Base-by-base conservation (phyloP, 2,888 invertebrate genomes). In the Leucania comma region DNA sequence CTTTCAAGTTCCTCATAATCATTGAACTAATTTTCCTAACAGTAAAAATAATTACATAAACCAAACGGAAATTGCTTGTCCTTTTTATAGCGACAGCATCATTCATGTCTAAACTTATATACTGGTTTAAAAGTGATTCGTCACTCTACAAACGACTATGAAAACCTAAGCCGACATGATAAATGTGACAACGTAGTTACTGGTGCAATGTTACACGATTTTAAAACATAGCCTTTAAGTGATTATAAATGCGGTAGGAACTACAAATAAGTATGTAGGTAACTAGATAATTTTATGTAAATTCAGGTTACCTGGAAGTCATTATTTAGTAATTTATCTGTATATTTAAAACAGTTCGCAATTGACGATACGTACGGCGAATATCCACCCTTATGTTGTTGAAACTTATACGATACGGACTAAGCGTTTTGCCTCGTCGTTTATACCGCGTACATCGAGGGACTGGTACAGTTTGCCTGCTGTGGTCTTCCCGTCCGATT, bases 121-220 rank as follows among this genome's bases (percentile, higher is more conserved):
- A 1, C n/a, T 14, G 53, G 24, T 24, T 22, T n/a, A 62, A 46
- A 65, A 63, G 57, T 60, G 58, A 80, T 73, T 67, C 80, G 72
- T 76, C 72, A 80, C 35, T 61, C 42, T 17, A 69, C 57, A 58
- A 69, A 73, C 54, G 57, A 51, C 68, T 64, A 38, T 58, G 66
- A 80, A 67, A 72, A 51, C 29, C 8, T 56, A 46, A 72, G 20
- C 24, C 22, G 68, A 68, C 83, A 60, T 76, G 72, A 81, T 81
- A 69, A 59, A 81, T 82, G 32, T 50, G 63, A 73, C 81, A 69
- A 73, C 67, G 65, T 73, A 57, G 64, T 67, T 70, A 78, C 46
- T 48, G 14, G 63, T 63, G 78, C 68, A 68, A 67, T 64, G 56
- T 68, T 68, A 80, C 63, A 63, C 26, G 80, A 32, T 57, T 80